These are phyloP conservation scores for Acrobasis repandana DNA, from an alignment of 2,888 invertebrate genomes.

Conservation along the genomic window DNA sequence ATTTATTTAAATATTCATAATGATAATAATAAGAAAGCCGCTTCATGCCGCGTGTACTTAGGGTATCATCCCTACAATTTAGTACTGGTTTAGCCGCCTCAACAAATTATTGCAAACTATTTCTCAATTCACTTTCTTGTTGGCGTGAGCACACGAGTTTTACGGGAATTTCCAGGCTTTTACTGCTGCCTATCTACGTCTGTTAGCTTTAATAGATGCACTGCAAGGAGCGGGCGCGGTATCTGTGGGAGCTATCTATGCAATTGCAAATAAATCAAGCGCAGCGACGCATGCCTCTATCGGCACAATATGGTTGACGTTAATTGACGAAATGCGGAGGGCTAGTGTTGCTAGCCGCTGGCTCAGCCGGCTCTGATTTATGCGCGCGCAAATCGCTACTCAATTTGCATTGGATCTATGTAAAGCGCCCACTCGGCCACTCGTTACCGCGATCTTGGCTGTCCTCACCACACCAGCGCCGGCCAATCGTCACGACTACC, in stretches of 20 bases:
- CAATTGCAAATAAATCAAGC: constrained; percentile 45
- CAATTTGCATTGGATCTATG: constrained; percentile 74
- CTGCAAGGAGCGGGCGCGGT: constrained; percentile 32
- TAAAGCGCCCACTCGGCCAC: constrained; percentile 64
- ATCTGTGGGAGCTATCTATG: constrained; percentile 37
- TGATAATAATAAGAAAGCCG: constrained; percentile 44
- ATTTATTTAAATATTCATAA: constrained; percentile 34
- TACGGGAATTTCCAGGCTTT: constrained; percentile 40
- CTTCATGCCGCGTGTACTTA: constrained; percentile 46
- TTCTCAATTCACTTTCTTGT: constrained; percentile 65
- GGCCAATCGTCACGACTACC: constrained; percentile 61
- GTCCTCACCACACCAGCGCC: constrained; percentile 47
- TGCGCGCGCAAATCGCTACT: constrained; percentile 63
- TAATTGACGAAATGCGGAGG: constrained; percentile 68
- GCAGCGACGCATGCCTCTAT: constrained; percentile 45
- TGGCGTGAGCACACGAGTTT: constrained; percentile 44
- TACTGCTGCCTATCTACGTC: constrained; percentile 30
- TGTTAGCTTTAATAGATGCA: constrained; percentile 33
- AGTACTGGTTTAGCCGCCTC: constrained; percentile 44
- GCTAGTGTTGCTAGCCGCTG: constrained; percentile 38
- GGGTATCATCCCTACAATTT: constrained; percentile 56
- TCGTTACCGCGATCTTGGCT: constrained; percentile 59
- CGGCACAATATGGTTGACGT: constrained; percentile 60
- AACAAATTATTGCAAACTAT: constrained; percentile 56
- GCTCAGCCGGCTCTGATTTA: constrained; percentile 49